Evolutionary conservation across 2,797 vertebrate genomes (phyloP), one percentile per base, ranked within the genome.

Genomic region (Lepus oiostolus): DNA sequence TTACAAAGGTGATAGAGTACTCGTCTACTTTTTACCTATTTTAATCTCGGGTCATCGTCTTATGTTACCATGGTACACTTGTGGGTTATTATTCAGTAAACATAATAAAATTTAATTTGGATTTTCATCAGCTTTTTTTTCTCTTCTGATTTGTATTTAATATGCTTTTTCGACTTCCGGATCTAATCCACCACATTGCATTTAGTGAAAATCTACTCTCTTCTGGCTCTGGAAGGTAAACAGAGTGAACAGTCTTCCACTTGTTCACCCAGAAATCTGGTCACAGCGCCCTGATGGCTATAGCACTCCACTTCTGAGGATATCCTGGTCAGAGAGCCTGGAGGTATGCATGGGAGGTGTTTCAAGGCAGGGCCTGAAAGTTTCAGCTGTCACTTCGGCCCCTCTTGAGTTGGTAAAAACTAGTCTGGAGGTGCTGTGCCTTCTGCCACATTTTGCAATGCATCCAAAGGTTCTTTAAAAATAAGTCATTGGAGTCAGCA

Each of bases 301-400:
- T 19, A 32, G 11, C 76, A 2, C 3, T 0, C 30, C 77, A 42
- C n/a, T 90, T 60, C 47, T 24, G 28, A 47, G 28, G 24, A 16
- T 47, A 5, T 74, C 50, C 30, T 52, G 38, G 30, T 77, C n/a
- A 22, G 30, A 0, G 2, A 5, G 14, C 11, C 0, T 22, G n/a
- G n/a, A n/a, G 71, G 10, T 17, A 28, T 6, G 10, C 24, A 1
- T 0, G 2, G 6, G 30, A 2, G 12, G 21, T 8, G 0, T 13
- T n/a, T 30, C 7, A 63, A 30, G 24, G 28, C 58, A 28, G 26
- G 26, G 62, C 0, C 32, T 58, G 50, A 4, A 35, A 35, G 62
- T 21, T 62, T 17, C 1, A 14, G 28, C n/a, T 5, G 0, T 77
- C 13, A 65, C n/a, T 52, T 88, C 38, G 8, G 1, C 16, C 79